phyloP scores from a whole-genome alignment of 2,113 vertebrate species.

The Protomyctophum bolini region DNA sequence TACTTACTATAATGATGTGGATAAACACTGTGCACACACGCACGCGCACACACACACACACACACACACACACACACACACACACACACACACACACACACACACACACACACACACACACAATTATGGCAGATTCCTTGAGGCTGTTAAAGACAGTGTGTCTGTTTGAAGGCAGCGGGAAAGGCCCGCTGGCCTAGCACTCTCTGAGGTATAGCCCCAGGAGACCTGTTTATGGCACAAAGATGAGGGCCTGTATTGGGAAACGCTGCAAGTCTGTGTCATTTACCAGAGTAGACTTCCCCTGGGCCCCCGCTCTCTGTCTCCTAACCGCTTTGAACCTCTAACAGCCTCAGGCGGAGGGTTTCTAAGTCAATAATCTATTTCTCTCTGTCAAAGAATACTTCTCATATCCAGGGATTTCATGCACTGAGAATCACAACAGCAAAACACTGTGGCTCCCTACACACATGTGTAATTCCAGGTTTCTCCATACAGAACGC shows the following conservation, averaged over 20 bases:
- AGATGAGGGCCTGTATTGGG: slow-evolving; percentile 49
- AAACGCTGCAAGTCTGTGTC: slow-evolving; percentile 42
- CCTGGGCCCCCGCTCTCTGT: slow-evolving; percentile 23
- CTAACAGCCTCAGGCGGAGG: background rate
- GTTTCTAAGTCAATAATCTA: slow-evolving; percentile 8
- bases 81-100: too few species aligned
- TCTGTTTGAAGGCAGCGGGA: slow-evolving; percentile 57
- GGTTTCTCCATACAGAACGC: background rate
- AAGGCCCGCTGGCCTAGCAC: slow-evolving; percentile 13
- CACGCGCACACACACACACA: too few species aligned
- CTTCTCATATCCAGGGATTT: background rate
- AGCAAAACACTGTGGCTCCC: background rate
- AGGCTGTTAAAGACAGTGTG: slow-evolving; percentile 28
- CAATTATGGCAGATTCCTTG: slow-evolving; percentile 23
- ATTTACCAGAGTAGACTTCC: slow-evolving; percentile 40
- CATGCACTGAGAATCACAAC: background rate
- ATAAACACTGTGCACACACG: slow-evolving; percentile 12
- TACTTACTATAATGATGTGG: slow-evolving; percentile 45
- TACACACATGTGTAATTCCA: background rate
- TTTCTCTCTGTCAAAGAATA: slow-evolving; percentile 7
- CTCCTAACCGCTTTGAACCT: slow-evolving; percentile 24
- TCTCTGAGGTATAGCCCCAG: slow-evolving; percentile 46
- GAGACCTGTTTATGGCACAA: slow-evolving; percentile 51
- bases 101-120: slow-evolving; percentile 3
- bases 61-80: too few species aligned